Base-by-base conservation (phyloP, 2,113 vertebrate species). In the Rhinichthys klamathensis region DNA sequence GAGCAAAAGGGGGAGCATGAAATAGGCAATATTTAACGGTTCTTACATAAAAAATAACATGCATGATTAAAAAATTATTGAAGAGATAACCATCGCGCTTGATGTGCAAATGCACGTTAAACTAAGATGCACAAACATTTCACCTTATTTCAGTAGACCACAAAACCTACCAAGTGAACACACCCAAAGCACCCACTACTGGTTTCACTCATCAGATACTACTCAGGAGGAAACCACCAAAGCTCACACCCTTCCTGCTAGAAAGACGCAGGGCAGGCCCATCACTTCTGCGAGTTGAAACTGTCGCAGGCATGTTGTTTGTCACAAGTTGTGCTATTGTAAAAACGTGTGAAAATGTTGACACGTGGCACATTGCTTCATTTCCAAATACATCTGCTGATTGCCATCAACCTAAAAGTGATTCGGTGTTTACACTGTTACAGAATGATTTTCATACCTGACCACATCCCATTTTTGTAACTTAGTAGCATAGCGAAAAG, bases 201-300 rank as follows among this genome's bases (percentile, higher is more conserved):
- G 79, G 85, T 86, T 92, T 85, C 92, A 91, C 93, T 93, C 90
- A 93, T 87, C 84, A 88, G 91, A 90, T 78, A 90, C 84, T 77
- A 85, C 80, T 73, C 81, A 77, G 93, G 89, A 95, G 95, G 95
- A 95, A 95, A 95, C 94, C 93, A 82, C 93, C 89, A 75, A 87
- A 51, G 88, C 87, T 92, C 90, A 92, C 92, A 88, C 95, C 95
- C 95, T 95, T 95, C 94, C 94, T 95, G 94, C 88, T 89, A 85
- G 2, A 75, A 82, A 83, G 84, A 90, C 88, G 74, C 90, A 89
- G 49, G 2, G 74, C 89, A 89, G 49, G 3, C 58, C 85, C 90
- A 88, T 92, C 90, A 88, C 82, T 92, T 92, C 84, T 67, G 61
- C 44, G 67, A 18, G 27, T 32, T 30, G 6, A 67, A 81, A 65